Percentiles rank a stretch among this genome's conserved stretches.
These are phyloP conservation scores for Phyllostomus discolor DNA, from an alignment of 2,113 vertebrate genomes.

Conservation along the genomic window DNA sequence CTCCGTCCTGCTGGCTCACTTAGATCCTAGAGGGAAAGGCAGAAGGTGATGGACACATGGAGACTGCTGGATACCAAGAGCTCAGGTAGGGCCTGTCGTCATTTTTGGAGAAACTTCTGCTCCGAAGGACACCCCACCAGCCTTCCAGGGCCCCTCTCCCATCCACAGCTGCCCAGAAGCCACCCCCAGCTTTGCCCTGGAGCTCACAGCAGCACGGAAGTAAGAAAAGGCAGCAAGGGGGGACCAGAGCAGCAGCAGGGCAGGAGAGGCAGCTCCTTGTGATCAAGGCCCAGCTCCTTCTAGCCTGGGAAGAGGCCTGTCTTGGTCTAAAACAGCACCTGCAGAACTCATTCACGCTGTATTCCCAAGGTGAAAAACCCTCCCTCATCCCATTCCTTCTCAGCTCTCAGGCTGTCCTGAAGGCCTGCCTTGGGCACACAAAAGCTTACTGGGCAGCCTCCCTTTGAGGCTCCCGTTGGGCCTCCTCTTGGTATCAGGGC, in stretches of 20 bases:
- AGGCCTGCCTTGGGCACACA: background rate
- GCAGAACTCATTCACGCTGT: background rate
- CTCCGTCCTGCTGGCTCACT: background rate
- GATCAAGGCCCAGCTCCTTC: background rate
- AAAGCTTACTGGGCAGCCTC: background rate
- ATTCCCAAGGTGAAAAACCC: background rate
- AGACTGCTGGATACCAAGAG: background rate
- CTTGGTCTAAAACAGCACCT: background rate
- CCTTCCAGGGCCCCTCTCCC: background rate
- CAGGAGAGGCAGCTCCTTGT: background rate
- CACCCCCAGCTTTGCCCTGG: background rate
- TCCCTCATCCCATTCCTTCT: background rate
- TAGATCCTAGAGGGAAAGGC: background rate
- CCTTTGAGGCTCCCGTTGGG: background rate
- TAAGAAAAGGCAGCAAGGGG: background rate
- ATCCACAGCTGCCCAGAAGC: background rate
- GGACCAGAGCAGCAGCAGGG: background rate
- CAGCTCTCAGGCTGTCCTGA: background rate
- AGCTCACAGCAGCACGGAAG: background rate
- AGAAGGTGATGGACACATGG: background rate
- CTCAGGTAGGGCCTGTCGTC: background rate
- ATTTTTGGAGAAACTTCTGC: background rate
- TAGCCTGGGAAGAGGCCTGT: background rate
- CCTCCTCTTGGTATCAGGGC: background rate
- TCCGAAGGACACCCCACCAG: background rate